phyloP scores from a whole-genome alignment of 2,797 vertebrate genomes.

The Sebastes steindachneri region DNA sequence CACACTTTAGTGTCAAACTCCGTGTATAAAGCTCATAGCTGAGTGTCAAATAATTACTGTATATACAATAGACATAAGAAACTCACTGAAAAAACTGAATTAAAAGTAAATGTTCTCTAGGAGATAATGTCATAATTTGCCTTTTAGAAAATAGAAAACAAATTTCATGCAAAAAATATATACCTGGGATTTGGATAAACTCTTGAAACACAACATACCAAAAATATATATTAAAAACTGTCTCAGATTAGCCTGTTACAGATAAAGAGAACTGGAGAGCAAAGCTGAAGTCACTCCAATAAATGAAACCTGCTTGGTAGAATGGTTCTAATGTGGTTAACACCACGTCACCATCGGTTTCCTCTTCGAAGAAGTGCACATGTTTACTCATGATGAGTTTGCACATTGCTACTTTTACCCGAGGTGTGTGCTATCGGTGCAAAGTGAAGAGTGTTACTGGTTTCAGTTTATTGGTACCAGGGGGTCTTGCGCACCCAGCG shows the following conservation, averaged over 20 bases:
- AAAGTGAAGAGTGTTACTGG: constrained; percentile 1
- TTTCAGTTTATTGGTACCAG: constrained; percentile 93
- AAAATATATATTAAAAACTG: constrained; percentile 85
- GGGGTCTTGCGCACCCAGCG: constrained; percentile 99
- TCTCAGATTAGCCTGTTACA: constrained; percentile 61
- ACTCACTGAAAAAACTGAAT: constrained; percentile 62
- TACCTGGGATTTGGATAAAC: constrained; percentile 81
- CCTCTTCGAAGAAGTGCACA: constrained; percentile 22
- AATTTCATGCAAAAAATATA: constrained; percentile 86
- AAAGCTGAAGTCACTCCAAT: constrained; percentile 55
- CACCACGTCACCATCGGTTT: constrained; percentile 38
- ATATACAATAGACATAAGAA: constrained; percentile 81
- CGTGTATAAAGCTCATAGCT: constrained; percentile 57
- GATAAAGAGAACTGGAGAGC: constrained; percentile 58
- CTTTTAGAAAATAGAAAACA: constrained; percentile 83
- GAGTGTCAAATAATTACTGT: constrained; percentile 69
- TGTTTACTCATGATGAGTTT: not conserved
- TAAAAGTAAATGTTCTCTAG: constrained; percentile 69
- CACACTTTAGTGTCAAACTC: constrained; percentile 51
- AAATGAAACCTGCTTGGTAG: constrained; percentile 51
- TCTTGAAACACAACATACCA: constrained; percentile 84
- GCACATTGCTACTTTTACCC: constrained; percentile 32
- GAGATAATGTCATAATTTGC: constrained; percentile 64
- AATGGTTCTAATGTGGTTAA: constrained; percentile 19
- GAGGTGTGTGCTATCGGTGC: constrained; percentile 33